Evolutionary conservation across 2,113 vertebrate genomes (phyloP).

Genomic region (Myanophis thanlyinensis): DNA sequence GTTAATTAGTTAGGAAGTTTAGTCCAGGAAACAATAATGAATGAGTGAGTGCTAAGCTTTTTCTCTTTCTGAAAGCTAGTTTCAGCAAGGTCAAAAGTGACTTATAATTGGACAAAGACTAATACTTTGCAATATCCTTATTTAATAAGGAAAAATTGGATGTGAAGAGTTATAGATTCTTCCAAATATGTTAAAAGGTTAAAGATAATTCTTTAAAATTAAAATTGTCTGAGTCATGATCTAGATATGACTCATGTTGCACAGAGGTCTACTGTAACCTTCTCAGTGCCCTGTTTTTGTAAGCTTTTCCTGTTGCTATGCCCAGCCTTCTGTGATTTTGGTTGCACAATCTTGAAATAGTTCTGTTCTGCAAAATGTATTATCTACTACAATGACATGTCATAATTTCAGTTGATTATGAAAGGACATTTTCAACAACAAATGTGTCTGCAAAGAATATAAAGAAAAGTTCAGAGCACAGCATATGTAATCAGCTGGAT

Average conservation of each 20-base stretch:
- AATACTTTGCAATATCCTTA: slow-evolving; percentile 9
- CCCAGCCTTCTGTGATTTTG: background rate
- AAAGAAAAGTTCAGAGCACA: fast-evolving
- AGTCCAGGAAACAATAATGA: slow-evolving; percentile 50
- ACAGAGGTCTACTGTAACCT: background rate
- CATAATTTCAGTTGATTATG: background rate
- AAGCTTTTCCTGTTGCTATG: background rate
- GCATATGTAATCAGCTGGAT: fast-evolving
- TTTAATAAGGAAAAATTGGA: slow-evolving; percentile 23
- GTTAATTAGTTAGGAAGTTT: slow-evolving; percentile 65
- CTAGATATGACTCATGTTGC: background rate
- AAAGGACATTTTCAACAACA: background rate
- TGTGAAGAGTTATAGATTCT: slow-evolving; percentile 33
- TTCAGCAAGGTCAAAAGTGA: slow-evolving; percentile 41
- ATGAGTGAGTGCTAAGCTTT: slow-evolving; percentile 34
- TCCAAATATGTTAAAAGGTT: slow-evolving; percentile 19
- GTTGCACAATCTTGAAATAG: background rate
- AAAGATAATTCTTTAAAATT: background rate
- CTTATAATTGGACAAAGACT: slow-evolving; percentile 49
- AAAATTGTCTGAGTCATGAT: background rate
- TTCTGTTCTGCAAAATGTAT: background rate
- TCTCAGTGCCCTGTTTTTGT: background rate
- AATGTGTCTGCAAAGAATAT: background rate
- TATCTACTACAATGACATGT: background rate
- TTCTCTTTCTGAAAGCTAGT: slow-evolving; percentile 32